Evolutionary conservation across 2,113 vertebrate species (phyloP), one percentile per base, ranked within the genome.

Genomic region (Myiopsitta monachus): DNA sequence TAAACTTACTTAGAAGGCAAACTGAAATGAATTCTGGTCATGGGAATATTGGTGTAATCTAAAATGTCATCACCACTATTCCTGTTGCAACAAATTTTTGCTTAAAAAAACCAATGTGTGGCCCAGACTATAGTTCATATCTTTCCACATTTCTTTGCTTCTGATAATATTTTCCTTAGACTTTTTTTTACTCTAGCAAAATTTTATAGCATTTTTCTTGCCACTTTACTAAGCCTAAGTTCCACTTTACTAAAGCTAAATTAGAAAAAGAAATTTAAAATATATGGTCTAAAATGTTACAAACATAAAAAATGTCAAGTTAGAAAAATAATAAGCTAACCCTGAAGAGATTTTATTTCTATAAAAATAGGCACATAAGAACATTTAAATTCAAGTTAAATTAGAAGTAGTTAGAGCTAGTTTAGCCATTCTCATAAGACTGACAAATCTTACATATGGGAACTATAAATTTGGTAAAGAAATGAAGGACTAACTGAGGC

Each of bases 401-500:
- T n/a, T 18, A 9, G 1, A 55, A 43, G 26, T 72, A 69, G 36
- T 68, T 88, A 78, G 55, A 28, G 22, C 18, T 86, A 47, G 47
- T 90, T 88, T 86, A 47, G 30, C 51, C 38, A 72, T 81, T 90
- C 76, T 92, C 33, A 3, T 64, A 92, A 80, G 94, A 55, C 75
- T 80, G 86, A 92, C 51, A 96, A 81, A 92, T 78, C 72, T 72
- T 49, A 68, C 55, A 30, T 52, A 23, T 69, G 80, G 73, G 79
- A 96, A 64, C 68, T 81, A 79, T 96, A 84, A 92, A 95, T 84
- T 47, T 84, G 24, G 18, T 62, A 74, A 59, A 92, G 70, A 93
- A 83, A 84, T 82, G 4, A 70, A 92, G 57, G 62, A 44, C 63
- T 66, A 85, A 87, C 43, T 92, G 59, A 88, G 33, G 77, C n/a